A percentile compares a stretch with the other conserved stretches of the same genome.
Conservation (phyloP, 2,888 invertebrate species). For the Brenthis daphne region DNA sequence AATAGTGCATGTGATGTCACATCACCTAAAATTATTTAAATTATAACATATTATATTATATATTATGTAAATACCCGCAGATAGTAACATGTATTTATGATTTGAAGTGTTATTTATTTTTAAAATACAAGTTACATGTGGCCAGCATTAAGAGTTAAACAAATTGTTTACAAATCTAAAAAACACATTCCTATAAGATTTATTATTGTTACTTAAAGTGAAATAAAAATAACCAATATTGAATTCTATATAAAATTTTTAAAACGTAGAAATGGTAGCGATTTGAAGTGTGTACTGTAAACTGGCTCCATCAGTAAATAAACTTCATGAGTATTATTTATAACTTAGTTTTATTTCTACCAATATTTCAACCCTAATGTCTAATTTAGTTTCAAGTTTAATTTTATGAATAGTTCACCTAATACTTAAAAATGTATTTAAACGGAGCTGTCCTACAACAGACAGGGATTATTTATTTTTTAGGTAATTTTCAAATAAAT, state of each 20-base stretch:
- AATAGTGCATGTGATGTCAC: conserved; percentile 12
- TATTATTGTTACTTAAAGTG: conserved; percentile 43
- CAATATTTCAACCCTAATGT: neutral
- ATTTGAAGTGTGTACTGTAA: conserved; percentile 34
- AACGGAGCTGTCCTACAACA: too few relatives aligned
- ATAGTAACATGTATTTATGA: conserved; percentile 33
- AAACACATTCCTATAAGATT: conserved; percentile 46
- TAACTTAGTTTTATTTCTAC: conserved; percentile 13
- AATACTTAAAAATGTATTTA: too few relatives aligned
- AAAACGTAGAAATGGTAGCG: conserved; percentile 41
- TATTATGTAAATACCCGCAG: conserved; percentile 35
- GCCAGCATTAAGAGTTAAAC: conserved; percentile 34
- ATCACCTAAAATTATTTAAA: conserved; percentile 6
- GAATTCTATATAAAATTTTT: conserved; percentile 40
- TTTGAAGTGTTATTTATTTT: conserved; percentile 34
- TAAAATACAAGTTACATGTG: conserved; percentile 22
- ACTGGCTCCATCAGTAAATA: conserved; percentile 37
- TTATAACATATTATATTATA: conserved; percentile 9
- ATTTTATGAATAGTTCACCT: too few relatives aligned
- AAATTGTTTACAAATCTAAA: conserved; percentile 31
- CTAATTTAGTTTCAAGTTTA: too few relatives aligned
- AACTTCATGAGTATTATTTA: conserved; percentile 34
- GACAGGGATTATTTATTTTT: too few relatives aligned
- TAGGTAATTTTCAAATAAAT: too few relatives aligned
- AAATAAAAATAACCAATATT: conserved; percentile 37